Base-by-base conservation (phyloP, 1,140 invertebrate genomes). In the Reticulitermes speratus region DNA sequence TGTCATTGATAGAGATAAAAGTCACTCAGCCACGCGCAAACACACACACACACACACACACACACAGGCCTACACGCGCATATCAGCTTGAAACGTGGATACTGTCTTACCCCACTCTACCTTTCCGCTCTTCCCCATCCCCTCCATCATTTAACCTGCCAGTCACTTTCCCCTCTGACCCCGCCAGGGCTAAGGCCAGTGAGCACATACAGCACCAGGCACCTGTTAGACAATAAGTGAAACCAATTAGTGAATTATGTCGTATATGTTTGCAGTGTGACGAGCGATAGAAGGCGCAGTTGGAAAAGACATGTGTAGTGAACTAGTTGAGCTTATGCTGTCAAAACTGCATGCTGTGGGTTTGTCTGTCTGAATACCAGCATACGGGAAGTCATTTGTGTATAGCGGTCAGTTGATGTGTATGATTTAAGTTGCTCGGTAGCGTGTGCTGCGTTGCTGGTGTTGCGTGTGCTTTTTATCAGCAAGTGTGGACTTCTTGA, bases 131-230 rank as follows among this genome's bases (percentile, higher is more conserved):
- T 25, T n/a, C 25, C 59, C 21, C 59, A 1, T 7, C 59, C 65
- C 65, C 65, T 75, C n/a, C 65, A 30, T 75, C 65, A 75, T 75
- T 75, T 75, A 75, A 75, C 65, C 65, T 75, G 65, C 65, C 65
- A 75, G 65, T 75, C 65, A 75, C 65, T 75, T 65, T 75, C 65
- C n/a, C 65, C 65, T 75, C 65, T 75, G 65, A 75, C 65, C 65
- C 65, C 65, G n/a, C 65, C 65, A 14, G n/a, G 6, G 0, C 65
- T n/a, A 25, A 75, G 1, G 65, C 65, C 3, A 75, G 65, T 75
- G 65, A 8, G 65, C 38, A 38, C 38, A 38, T 38, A 30, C 7
- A 11, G 65, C 7, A 75, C 65, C n/a, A n/a, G n/a, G 65, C 65
- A 75, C 65, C 25, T 75, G 65, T 75, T n/a, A 9, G n/a, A 14